Evolutionary conservation across 2,113 vertebrate species (phyloP).

Genomic region (Oxyura jamaicensis): DNA sequence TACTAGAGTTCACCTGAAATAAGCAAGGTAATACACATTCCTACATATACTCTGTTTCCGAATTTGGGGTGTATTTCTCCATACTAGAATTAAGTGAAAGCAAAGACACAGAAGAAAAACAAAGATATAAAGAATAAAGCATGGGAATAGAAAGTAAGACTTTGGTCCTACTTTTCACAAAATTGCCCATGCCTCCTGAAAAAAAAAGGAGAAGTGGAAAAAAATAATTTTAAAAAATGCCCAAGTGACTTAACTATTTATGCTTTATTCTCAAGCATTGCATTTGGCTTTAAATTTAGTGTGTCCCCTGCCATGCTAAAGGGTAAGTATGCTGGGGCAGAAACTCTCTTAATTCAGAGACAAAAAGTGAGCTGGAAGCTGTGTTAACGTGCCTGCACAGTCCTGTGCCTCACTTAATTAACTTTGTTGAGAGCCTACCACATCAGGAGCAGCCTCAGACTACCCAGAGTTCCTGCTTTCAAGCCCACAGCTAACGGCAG

Average conservation of each 20-base stretch:
- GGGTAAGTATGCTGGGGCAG: not conserved
- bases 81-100: not conserved
- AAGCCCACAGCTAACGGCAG: not conserved
- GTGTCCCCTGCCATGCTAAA: not conserved
- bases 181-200: not conserved
- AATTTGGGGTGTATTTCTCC: not conserved
- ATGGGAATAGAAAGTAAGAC: not conserved
- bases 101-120: not conserved
- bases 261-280: not conserved
- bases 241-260: not conserved
- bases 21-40: not conserved
- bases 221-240: not conserved
- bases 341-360: not conserved
- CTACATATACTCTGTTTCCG: not conserved
- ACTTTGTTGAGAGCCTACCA: too few relatives aligned
- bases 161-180: not conserved
- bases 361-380: not conserved
- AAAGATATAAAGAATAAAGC: not conserved
- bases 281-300: not conserved
- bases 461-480: not conserved
- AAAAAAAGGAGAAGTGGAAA: not conserved
- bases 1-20: not conserved
- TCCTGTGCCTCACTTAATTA: accelerated
- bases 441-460: accelerated
- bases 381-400: not conserved